A percentile compares a stretch with the other conserved stretches of the same genome.
These are phyloP conservation scores for Brachionus rotundiformis DNA, from an alignment of 1,140 invertebrate genomes.

Conservation along the genomic window DNA sequence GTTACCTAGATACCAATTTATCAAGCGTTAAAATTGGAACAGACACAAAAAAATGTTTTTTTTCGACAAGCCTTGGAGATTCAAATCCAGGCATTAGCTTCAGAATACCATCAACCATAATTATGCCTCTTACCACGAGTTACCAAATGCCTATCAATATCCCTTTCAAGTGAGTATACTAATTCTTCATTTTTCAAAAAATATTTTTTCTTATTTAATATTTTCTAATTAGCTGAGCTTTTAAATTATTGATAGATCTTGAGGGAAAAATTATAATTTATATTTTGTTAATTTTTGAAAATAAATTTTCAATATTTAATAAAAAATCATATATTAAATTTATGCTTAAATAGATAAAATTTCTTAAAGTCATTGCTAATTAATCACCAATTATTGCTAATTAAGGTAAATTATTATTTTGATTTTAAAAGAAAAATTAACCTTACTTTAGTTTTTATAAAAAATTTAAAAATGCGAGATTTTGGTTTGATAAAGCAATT, in stretches of 20 bases:
- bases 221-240: neutral
- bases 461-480: too few species aligned
- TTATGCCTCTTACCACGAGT: neutral
- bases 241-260: neutral
- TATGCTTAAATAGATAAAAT: too few species aligned
- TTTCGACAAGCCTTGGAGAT: neutral
- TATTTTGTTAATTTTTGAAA: too few species aligned
- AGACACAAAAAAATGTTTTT: neutral
- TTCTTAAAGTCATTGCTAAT: too few species aligned
- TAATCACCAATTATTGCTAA: too few species aligned
- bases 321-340: too few species aligned
- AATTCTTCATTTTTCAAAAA: neutral
- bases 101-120: neutral
- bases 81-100: neutral
- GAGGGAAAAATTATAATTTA: too few species aligned
- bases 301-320: too few species aligned
- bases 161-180: neutral
- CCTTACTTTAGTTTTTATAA: too few species aligned
- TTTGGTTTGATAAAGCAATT: too few species aligned
- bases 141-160: neutral
- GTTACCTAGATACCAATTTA: neutral
- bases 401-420: too few species aligned
- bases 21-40: neutral
- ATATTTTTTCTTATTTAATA: neutral
- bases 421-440: too few species aligned